Percentiles rank a stretch among this genome's conserved stretches.
phyloP scores from a whole-genome alignment of 2,888 invertebrate species.

The Acleris laterana region DNA sequence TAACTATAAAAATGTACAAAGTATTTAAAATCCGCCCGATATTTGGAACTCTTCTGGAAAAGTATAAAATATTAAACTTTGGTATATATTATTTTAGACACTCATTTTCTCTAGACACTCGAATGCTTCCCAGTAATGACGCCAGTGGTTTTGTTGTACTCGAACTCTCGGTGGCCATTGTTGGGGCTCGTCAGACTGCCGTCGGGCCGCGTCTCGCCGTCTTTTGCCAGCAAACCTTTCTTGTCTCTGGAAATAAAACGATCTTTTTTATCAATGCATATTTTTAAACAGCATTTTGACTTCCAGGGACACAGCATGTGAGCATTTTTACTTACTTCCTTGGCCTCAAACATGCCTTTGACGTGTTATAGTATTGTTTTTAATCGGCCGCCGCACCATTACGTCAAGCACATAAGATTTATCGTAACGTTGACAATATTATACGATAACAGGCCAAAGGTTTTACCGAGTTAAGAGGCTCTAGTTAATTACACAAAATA shows the following conservation, averaged over 20 bases:
- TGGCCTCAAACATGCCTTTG: no score
- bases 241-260: conserved; percentile 65
- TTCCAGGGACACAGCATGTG: no score
- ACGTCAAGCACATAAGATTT: no score
- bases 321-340: no score
- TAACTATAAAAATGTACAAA: background rate
- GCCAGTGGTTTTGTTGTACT: conserved; percentile 76
- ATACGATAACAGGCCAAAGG: no score
- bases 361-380: no score
- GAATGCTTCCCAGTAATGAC: conserved; percentile 79
- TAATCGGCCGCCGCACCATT: no score
- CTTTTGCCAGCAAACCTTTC: conserved; percentile 72
- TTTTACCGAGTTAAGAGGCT: no score
- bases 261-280: background rate
- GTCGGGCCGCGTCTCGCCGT: conserved; percentile 52
- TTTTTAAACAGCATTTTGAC: no score
- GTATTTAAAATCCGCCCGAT: background rate
- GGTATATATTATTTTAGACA: conserved; percentile 25
- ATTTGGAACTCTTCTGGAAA: background rate
- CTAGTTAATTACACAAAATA: no score
- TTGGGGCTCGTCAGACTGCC: conserved; percentile 56
- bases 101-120: conserved; percentile 58
- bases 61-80: conserved; percentile 28
- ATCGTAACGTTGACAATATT: no score
- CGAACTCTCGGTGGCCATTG: conserved; percentile 72